These are phyloP conservation scores for Salvelinus alpinus DNA, from an alignment of 2,113 vertebrate genomes.

Conservation along the genomic window DNA sequence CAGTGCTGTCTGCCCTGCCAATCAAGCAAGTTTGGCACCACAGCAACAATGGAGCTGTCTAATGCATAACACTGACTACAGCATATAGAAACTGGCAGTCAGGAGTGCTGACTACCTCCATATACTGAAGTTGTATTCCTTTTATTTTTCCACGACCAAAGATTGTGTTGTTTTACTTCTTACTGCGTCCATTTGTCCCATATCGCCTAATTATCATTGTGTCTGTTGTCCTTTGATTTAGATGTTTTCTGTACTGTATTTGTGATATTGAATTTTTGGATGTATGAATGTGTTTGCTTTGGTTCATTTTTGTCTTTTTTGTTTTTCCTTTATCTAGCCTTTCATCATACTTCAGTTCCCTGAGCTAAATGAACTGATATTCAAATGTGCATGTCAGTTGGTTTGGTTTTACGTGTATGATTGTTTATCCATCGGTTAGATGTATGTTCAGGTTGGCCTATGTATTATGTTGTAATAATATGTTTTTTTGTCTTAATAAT, in stretches of 20 bases:
- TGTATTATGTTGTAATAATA: no score
- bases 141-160: conserved; percentile 22
- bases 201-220: conserved; percentile 8
- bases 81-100: conserved; percentile 17
- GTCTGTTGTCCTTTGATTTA: conserved; percentile 8
- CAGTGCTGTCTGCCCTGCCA: no score
- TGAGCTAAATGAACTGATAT: conserved; percentile 67
- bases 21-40: no score
- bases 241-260: neutral
- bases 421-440: conserved; percentile 21
- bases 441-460: neutral
- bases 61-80: neutral
- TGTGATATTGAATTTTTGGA: conserved; percentile 12
- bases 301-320: conserved; percentile 44
- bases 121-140: conserved; percentile 16
- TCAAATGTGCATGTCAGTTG: conserved; percentile 38
- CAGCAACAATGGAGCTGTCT: no score
- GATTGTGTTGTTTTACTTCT: neutral
- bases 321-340: conserved; percentile 66
- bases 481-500: no score
- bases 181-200: neutral
- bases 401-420: conserved; percentile 43
- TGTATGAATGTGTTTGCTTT: conserved; percentile 44
- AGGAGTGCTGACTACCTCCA: conserved; percentile 3
- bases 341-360: conserved; percentile 65